phyloP scores from a whole-genome alignment of 2,113 vertebrate genomes.

The Ondatra zibethicus region DNA sequence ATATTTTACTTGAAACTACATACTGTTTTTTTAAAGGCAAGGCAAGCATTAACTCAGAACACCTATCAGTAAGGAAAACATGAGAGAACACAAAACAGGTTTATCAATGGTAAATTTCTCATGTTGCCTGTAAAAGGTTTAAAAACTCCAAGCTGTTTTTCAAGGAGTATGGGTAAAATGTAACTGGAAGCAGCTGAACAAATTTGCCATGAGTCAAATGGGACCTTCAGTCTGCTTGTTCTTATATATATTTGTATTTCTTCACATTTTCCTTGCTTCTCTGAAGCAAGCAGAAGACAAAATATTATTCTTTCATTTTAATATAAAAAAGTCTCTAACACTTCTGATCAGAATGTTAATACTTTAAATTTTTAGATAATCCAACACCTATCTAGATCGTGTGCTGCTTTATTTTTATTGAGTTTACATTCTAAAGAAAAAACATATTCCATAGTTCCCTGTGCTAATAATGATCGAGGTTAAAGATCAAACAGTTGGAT shows the following conservation, averaged over 20 bases:
- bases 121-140: constrained; percentile 51
- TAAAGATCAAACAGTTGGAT: constrained; percentile 69
- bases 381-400: constrained; percentile 69
- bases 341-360: constrained; percentile 65
- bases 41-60: background rate
- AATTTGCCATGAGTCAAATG: constrained; percentile 59
- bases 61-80: background rate
- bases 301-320: background rate
- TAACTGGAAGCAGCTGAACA: constrained; percentile 73
- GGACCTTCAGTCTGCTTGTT: constrained; percentile 44
- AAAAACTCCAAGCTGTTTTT: constrained; percentile 59
- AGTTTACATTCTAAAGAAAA: constrained; percentile 62
- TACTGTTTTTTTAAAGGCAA: background rate
- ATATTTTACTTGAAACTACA: background rate
- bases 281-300: constrained; percentile 38
- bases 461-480: constrained; percentile 67
- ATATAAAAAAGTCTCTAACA: constrained; percentile 10
- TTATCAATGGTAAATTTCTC: constrained; percentile 30
- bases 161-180: constrained; percentile 64
- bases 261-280: constrained; percentile 16
- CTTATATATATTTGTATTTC: background rate
- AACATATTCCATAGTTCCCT: constrained; percentile 36
- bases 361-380: constrained; percentile 66
- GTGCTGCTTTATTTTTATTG: constrained; percentile 60
- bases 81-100: background rate